Evolutionary conservation across 2,888 invertebrate species (phyloP).

Genomic region (Drosophila subquinaria): DNA sequence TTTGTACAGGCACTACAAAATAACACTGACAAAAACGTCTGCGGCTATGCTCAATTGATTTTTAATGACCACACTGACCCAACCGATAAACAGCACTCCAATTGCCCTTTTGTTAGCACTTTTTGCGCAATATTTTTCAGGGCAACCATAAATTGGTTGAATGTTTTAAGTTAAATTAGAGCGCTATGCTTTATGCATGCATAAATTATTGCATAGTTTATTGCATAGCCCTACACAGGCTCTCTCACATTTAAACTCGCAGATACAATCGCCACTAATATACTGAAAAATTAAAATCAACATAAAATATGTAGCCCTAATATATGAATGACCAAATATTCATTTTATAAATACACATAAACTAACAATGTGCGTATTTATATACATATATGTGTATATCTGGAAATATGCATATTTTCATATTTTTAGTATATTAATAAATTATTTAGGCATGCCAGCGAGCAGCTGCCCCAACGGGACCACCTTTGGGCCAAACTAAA

Average conservation of each 20-base stretch:
- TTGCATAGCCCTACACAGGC: background rate
- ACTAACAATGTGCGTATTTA: conserved; percentile 15
- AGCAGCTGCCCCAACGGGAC: conserved; percentile 26
- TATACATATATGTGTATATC: background rate
- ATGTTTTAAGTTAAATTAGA: conserved; percentile 70
- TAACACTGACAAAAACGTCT: conserved; percentile 9
- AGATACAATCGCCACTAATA: conserved; percentile 53
- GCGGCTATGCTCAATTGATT: conserved; percentile 72
- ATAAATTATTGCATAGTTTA: conserved; percentile 54
- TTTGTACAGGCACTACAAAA: background rate
- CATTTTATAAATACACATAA: conserved; percentile 39
- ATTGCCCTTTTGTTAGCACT: conserved; percentile 57
- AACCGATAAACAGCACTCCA: conserved; percentile 35
- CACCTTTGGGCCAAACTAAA: conserved; percentile 12
- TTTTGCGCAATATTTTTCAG: conserved; percentile 39
- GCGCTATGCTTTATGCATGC: conserved; percentile 52
- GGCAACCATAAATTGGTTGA: conserved; percentile 68
- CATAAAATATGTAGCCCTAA: conserved; percentile 35
- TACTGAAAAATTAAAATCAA: conserved; percentile 63
- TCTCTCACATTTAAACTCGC: conserved; percentile 1
- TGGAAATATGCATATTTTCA: conserved; percentile 24
- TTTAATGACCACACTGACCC: conserved; percentile 75
- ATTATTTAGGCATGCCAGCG: conserved; percentile 54
- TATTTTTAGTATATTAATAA: conserved; percentile 55
- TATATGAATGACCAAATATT: conserved; percentile 6